Evolutionary conservation across 2,797 vertebrate species (phyloP), one percentile per base, ranked within the genome.

Genomic region (Salmo trutta): DNA sequence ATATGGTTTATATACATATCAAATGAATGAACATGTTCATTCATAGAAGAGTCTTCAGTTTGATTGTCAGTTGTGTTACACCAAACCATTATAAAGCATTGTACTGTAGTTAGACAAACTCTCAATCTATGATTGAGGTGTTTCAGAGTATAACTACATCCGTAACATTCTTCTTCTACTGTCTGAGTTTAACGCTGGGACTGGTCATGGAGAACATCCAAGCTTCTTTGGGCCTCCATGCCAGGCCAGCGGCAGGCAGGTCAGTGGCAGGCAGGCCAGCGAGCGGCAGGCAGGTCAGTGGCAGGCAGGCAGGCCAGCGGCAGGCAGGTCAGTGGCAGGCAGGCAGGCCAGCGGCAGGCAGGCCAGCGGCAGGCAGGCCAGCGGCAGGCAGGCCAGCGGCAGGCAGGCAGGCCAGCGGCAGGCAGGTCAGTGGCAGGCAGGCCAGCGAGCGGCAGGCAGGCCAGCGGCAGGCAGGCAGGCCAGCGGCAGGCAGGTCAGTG

Each of bases 51-150:
- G 21, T 47, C 15, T 70, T 69, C 6, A 15, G 16, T n/a, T 70
- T 17, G 5, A 41, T 6, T 41, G 36, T 41, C 21, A 54, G 16
- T 10, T 10, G 14, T 71, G 47, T 53, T 19, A 71, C 36, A 15
- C 41, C 68, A 71, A 21, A 33, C 21, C 7, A 56, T 41, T 7
- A 41, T 7, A 41, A 41, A 41, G 36, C 36, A 41, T 8, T 41
- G 7, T 33, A 33, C 31, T 59, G 19, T 8, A 59, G 19, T 27
- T 27, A 85, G 79, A 81, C 81, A 82, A 83, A 81, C 66, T 4
- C 7, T n/a, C 8, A 21, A 75, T 77, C 77, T 81, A 93, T 91
- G 91, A 92, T 92, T 88, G 92, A 93, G 92, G 91, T 93, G 92
- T 88, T 93, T 88, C 82, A 79, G n/a, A 15, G 80, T 24, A 81